A percentile compares a stretch with the other conserved stretches of the same genome.
These are phyloP conservation scores for Leucopsar rothschildi DNA, from an alignment of 2,113 vertebrate genomes.

Conservation along the genomic window DNA sequence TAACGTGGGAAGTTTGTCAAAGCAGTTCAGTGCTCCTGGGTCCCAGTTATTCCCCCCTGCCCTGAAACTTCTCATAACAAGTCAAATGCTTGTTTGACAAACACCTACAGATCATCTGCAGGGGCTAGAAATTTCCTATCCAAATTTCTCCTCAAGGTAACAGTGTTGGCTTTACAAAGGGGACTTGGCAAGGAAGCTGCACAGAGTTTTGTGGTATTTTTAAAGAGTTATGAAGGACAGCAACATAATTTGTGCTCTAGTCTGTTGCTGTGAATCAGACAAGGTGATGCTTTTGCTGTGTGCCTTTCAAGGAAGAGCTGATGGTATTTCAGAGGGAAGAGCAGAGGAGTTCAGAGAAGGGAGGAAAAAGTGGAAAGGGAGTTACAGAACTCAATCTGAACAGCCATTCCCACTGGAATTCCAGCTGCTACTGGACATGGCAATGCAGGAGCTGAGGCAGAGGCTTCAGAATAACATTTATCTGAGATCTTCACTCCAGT, in stretches of 20 bases:
- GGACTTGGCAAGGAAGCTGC: neutral
- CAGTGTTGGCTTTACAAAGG: neutral
- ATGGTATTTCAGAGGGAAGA: neutral
- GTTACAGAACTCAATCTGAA: neutral
- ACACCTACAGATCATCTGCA: conserved; percentile 39
- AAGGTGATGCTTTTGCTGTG: neutral
- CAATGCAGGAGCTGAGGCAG: neutral
- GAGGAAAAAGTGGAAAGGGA: neutral
- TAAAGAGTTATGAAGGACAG: neutral
- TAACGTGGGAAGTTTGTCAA: neutral
- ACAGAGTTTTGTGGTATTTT: neutral
- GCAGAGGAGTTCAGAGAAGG: neutral
- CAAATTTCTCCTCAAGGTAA: neutral
- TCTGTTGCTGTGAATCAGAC: neutral
- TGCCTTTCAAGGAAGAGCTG: neutral
- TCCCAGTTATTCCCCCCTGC: neutral
- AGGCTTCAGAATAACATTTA: neutral
- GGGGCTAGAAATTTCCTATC: neutral
- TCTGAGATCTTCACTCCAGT: neutral
- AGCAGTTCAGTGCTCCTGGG: neutral
- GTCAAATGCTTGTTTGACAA: neutral
- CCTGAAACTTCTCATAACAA: neutral
- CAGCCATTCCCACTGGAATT: neutral
- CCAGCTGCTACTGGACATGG: neutral
- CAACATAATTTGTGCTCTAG: neutral